These are phyloP conservation scores for Nomada ferruginata DNA, from an alignment of 2,888 invertebrate species.

Conservation along the genomic window DNA sequence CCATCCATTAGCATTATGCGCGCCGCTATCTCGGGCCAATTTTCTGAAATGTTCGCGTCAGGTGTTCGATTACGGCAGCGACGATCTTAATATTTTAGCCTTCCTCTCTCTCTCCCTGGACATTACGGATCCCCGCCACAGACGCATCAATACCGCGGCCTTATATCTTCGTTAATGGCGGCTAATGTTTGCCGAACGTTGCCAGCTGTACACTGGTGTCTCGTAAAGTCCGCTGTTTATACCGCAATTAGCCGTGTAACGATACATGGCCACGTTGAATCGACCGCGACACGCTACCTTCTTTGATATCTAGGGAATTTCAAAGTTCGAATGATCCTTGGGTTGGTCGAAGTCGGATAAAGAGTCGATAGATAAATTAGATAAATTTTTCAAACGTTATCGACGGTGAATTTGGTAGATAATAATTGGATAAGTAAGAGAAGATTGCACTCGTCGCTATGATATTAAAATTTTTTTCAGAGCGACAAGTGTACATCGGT, in stretches of 20 bases:
- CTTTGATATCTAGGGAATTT: conserved; percentile 39
- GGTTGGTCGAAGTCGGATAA: no score
- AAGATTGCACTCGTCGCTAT: neutral
- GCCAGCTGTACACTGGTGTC: conserved; percentile 77
- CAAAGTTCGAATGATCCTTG: neutral
- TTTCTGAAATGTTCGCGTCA: conserved; percentile 50
- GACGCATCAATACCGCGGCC: conserved; percentile 56
- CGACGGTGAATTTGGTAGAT: no score
- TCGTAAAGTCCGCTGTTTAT: conserved; percentile 81
- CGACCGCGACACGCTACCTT: conserved; percentile 49
- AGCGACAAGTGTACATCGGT: neutral
- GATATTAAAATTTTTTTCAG: neutral
- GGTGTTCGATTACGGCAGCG: conserved; percentile 57
- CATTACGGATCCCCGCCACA: conserved; percentile 42
- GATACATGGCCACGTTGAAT: conserved; percentile 71
- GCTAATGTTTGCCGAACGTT: conserved; percentile 81
- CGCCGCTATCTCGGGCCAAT: conserved; percentile 51
- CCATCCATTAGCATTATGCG: conserved; percentile 61
- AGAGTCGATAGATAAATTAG: no score
- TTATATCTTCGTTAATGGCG: conserved; percentile 78
- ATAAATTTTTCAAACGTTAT: no score
- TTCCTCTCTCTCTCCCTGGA: conserved; percentile 18
- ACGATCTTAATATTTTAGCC: conserved; percentile 62
- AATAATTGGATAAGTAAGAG: no score
- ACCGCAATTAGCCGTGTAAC: conserved; percentile 80